Conservation (phyloP, 2,113 vertebrate species). For the Struthio camelus region DNA sequence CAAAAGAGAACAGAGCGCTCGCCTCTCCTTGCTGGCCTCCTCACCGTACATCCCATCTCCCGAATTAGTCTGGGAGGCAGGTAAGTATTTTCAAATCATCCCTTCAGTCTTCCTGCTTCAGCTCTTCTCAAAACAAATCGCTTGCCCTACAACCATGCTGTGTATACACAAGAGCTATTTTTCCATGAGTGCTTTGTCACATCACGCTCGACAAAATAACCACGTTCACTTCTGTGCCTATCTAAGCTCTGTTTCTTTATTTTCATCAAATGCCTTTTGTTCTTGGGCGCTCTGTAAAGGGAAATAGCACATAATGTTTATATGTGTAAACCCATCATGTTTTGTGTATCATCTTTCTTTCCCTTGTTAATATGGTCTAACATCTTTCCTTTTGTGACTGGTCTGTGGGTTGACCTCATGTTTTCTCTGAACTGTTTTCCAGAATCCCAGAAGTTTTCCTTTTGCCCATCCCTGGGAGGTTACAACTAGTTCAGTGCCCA, state of each 20-base stretch:
- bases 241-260: neutral
- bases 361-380: neutral
- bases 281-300: neutral
- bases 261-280: neutral
- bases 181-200: accelerated
- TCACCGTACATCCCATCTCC: neutral
- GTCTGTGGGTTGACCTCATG: neutral
- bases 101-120: neutral
- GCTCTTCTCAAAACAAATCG: neutral
- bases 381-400: neutral
- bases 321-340: neutral
- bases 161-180: neutral
- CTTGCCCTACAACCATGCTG: neutral
- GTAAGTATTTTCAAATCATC: neutral
- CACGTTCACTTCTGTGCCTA: neutral
- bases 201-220: neutral
- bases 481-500: constrained; percentile 33
- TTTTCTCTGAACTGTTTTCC: neutral
- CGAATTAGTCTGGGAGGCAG: neutral
- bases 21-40: neutral
- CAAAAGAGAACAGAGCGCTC: neutral
- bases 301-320: neutral
- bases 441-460: constrained; percentile 16
- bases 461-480: neutral
- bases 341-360: neutral